These are phyloP conservation scores for Malurus alboscapulatus DNA, from an alignment of 2,113 vertebrate genomes.

Conservation along the genomic window DNA sequence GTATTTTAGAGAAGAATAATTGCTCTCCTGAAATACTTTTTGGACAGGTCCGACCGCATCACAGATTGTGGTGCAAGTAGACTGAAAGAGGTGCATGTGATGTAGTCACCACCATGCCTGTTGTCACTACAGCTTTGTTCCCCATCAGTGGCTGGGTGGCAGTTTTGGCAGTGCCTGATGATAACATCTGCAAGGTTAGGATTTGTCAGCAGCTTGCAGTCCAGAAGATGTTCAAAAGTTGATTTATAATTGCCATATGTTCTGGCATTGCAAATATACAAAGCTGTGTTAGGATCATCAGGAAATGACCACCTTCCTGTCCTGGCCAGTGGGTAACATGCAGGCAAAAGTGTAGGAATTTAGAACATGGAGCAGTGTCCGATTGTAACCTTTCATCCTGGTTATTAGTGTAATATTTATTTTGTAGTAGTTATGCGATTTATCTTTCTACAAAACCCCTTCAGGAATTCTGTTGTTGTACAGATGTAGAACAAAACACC, in stretches of 20 bases:
- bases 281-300: background rate
- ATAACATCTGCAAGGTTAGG: background rate
- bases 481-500: background rate
- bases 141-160: background rate
- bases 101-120: too few species aligned
- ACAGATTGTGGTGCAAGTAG: background rate
- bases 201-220: background rate
- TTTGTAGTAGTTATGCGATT: background rate
- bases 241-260: background rate
- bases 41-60: background rate
- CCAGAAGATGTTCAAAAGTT: background rate
- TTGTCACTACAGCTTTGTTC: background rate
- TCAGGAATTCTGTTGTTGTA: background rate
- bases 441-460: background rate
- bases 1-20: background rate
- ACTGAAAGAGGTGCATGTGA: background rate
- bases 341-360: background rate
- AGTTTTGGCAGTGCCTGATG: background rate
- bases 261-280: background rate
- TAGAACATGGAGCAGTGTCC: background rate
- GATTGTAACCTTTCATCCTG: background rate
- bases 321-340: background rate
- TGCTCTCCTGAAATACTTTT: background rate
- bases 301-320: background rate
- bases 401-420: background rate